Evolutionary conservation across 2,797 vertebrate species (phyloP), one percentile per base, ranked within the genome.

Genomic region (Spinibarbus caldwelli): DNA sequence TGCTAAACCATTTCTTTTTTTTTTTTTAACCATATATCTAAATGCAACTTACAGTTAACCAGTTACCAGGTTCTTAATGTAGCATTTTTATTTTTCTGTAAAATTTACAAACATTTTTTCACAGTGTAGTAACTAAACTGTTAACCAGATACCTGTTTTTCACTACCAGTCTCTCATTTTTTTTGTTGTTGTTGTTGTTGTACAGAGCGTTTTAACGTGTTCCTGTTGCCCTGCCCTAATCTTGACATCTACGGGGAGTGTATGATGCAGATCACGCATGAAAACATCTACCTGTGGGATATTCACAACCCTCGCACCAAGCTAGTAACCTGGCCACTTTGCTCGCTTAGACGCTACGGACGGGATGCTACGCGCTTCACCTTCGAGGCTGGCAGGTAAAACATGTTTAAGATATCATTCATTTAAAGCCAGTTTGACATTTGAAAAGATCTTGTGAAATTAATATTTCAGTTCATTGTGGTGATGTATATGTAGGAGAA

Each of bases 241-340:
- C 92, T 97, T 93, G 96, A 97, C 1, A 91, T 96, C 80, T 97
- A 96, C 0, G 96, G 96, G 1, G 96, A 97, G 90, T 97, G 96
- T 91, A 96, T 96, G 92, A 94, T 97, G 94, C 96, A 97, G 94
- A 95, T 97, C 89, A 97, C 96, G 78, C 95, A 97, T 0, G 96
- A 97, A 91, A 96, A 97, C 91, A 97, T 97, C 95, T 97, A 97
- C 95, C 95, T 97, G 93, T 97, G 96, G 96, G 96, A 97, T 89
- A 93, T 86, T 34, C 96, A 95, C 93, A 97, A 97, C 90, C 96
- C 96, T 0, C 96, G 96, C 23, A 91, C 94, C 88, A 97, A 96
- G 89, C 95, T 97, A 80, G 90, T 97, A 88, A 96, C 96, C 29
- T 97, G 96, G 96, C 96, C 96, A 0, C 95, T 97, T 87, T 96